Evolutionary conservation across 2,888 invertebrate genomes (phyloP).

Genomic region (Uropetala carovei): DNA sequence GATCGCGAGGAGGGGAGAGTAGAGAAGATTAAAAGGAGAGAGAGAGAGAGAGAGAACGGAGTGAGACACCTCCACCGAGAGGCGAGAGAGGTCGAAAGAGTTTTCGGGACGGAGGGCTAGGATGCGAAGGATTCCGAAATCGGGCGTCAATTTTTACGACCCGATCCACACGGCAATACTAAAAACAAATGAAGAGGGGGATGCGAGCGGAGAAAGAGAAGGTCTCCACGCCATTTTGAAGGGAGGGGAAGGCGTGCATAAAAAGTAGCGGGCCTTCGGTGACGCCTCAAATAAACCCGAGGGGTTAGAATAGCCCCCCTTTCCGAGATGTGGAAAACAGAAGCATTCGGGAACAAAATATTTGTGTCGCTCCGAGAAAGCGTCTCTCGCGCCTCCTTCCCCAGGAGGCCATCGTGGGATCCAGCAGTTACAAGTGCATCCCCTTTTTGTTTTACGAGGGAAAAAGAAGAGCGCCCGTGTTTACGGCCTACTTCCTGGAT

Average conservation of each 20-base stretch:
- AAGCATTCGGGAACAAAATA: neutral
- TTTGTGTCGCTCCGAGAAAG: neutral
- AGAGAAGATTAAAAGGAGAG: neutral
- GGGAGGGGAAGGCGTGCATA: neutral
- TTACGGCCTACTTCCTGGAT: slow-evolving; percentile 15
- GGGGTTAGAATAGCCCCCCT: neutral
- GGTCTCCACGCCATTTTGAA: neutral
- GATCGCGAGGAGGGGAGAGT: no score
- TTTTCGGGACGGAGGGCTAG: neutral
- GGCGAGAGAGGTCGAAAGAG: neutral
- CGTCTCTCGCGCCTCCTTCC: no score
- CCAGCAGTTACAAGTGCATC: neutral
- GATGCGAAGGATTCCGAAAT: slow-evolving; percentile 1
- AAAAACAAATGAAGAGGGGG: slow-evolving; percentile 27
- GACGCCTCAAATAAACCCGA: neutral
- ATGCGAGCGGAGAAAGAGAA: neutral
- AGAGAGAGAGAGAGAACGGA: neutral
- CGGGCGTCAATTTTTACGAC: slow-evolving; percentile 55
- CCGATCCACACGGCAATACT: neutral
- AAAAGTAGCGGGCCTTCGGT: neutral
- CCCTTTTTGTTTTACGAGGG: slow-evolving; percentile 28
- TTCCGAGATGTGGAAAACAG: slow-evolving; percentile 12
- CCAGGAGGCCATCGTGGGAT: neutral
- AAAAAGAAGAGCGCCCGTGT: neutral
- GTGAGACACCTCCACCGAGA: no score